A percentile compares a stretch with the other conserved stretches of the same genome.
These are phyloP conservation scores for Macrostomum lignano DNA, from an alignment of 1,140 invertebrate genomes.

Conservation along the genomic window DNA sequence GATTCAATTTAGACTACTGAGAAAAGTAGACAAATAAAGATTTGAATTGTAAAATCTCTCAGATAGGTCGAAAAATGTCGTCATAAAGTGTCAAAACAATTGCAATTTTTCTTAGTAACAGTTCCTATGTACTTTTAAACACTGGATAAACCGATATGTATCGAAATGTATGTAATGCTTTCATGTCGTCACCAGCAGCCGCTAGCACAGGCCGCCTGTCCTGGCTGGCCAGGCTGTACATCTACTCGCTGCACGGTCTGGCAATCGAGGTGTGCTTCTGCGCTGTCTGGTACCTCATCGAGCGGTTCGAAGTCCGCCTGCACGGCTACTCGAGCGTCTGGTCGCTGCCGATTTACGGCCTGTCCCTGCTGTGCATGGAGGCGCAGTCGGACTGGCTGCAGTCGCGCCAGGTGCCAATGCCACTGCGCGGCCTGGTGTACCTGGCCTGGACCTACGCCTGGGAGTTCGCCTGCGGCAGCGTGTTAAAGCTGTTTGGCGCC, in stretches of 20 bases:
- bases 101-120: too few relatives aligned
- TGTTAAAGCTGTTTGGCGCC: not conserved
- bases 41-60: too few relatives aligned
- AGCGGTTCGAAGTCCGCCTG: not conserved
- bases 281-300: constrained; percentile 1
- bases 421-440: not conserved
- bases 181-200: too few relatives aligned
- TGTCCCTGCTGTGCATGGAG: not conserved
- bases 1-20: too few relatives aligned
- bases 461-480: not conserved
- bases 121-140: too few relatives aligned
- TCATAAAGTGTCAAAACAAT: too few relatives aligned
- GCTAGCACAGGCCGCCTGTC: too few relatives aligned
- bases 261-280: constrained; percentile 1
- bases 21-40: too few relatives aligned
- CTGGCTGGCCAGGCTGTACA: not conserved
- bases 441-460: constrained; percentile 1
- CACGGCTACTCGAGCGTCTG: constrained; percentile 3
- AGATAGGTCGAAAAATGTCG: too few relatives aligned
- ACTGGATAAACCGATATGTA: too few relatives aligned
- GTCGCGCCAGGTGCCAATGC: not conserved
- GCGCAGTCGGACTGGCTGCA: not conserved
- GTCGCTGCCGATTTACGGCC: not conserved
- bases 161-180: too few relatives aligned
- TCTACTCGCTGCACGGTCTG: not conserved